Percentiles rank a stretch among this genome's conserved stretches.
phyloP scores from a whole-genome alignment of 2,888 invertebrate genomes.

The Aleiodes leptofemur region DNA sequence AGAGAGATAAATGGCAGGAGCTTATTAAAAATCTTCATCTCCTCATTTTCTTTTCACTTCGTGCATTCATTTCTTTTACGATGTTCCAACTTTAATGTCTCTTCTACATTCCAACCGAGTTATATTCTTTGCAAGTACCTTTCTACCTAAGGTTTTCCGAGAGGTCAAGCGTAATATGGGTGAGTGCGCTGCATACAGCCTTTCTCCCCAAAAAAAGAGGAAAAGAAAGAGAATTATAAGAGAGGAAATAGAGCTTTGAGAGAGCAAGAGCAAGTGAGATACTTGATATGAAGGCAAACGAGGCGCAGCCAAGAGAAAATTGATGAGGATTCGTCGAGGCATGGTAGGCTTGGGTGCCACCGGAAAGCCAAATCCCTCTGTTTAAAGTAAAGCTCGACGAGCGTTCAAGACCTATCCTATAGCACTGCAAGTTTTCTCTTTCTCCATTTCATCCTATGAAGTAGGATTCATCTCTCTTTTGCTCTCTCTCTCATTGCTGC shows the following conservation, averaged over 20 bases:
- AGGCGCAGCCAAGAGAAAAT: slow-evolving; percentile 57
- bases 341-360: slow-evolving; percentile 40
- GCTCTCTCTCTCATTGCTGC: slow-evolving; percentile 21
- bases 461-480: too few species aligned
- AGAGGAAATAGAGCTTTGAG: neutral
- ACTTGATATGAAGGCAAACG: slow-evolving; percentile 32
- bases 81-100: slow-evolving; percentile 14
- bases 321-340: slow-evolving; percentile 59
- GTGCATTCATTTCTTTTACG: slow-evolving; percentile 20
- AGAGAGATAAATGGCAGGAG: slow-evolving; percentile 31
- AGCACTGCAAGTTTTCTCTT: slow-evolving; percentile 13
- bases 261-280: neutral
- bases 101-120: slow-evolving; percentile 10
- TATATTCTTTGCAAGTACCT: slow-evolving; percentile 1
- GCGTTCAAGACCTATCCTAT: slow-evolving; percentile 29
- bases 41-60: slow-evolving; percentile 31
- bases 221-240: neutral
- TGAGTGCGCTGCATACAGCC: slow-evolving; percentile 31
- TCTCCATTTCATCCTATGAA: neutral
- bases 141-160: neutral
- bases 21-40: slow-evolving; percentile 35
- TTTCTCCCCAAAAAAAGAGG: too few species aligned
- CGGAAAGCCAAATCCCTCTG: slow-evolving; percentile 58
- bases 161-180: slow-evolving; percentile 45
- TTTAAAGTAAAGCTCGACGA: slow-evolving; percentile 51